Base-by-base conservation (phyloP, 2,113 vertebrate species). In the Catagonus wagneri region DNA sequence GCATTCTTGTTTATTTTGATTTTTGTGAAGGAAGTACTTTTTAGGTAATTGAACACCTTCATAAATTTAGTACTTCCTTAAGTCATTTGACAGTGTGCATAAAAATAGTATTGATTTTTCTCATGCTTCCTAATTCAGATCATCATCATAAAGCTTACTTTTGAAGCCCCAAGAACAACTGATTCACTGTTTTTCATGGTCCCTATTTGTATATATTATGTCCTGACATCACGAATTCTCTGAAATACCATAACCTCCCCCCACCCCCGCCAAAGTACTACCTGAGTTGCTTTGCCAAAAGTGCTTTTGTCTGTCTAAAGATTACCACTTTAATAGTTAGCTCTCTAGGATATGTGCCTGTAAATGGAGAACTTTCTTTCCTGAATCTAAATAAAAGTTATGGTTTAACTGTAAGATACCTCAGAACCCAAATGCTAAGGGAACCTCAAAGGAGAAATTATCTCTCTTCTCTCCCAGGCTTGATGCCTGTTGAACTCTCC, bases 301-400 rank as follows among this genome's bases (percentile, higher is more conserved):
- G 93, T 52, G 44, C 50, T 78, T 87, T 61, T 88, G 97, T 61
- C 94, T 81, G 56, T 95, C 27, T 95, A 63, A 90, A 7, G 95
- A 89, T 71, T 22, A 19, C 54, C 75, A 92, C 86, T 92, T 69
- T 83, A 32, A 32, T 84, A 69, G 75, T 86, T 9, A 71, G 22
- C 54, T 96, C 52, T 0, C 0, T 32, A 81, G 96, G 71, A 56
- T 0, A 0, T 50, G 84, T 1, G 0, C 69, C 0, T 0, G 34
- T 93, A 79, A 90, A 93, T 66, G 94, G 60, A 89, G 94, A 94
- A n/a, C 90, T 54, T 96, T 76, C 5, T 90, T 90, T n/a, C 87
- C 85, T 20, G 14, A 20, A 4, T 89, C 9, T 66, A 61, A 61
- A 86, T 96, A 79, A 90, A 60, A 84, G 66, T 68, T 54, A 25